Percentiles rank a stretch among this genome's conserved stretches.
These are phyloP conservation scores for Rhaphigaster nebulosa DNA, from an alignment of 2,888 invertebrate species.

Conservation along the genomic window DNA sequence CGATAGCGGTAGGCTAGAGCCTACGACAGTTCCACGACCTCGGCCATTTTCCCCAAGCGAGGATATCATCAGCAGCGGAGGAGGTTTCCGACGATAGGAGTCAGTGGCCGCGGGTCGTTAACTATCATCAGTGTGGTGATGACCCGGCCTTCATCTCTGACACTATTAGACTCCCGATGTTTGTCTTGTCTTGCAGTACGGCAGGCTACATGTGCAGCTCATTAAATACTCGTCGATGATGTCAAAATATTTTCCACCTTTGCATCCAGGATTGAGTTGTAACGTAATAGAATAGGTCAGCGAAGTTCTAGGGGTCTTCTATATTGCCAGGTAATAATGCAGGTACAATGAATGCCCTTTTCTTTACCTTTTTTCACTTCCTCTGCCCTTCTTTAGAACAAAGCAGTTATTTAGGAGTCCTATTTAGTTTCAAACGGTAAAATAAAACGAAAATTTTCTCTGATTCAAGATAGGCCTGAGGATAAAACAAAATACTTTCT, in stretches of 20 bases:
- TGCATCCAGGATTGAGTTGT: not conserved
- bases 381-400: not conserved
- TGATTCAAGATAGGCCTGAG: too few species aligned
- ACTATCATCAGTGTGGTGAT: not conserved
- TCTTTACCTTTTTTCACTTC: not conserved
- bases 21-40: not conserved
- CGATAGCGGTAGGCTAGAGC: not conserved
- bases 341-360: not conserved
- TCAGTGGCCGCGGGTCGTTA: conserved; percentile 12
- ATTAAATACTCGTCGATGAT: not conserved
- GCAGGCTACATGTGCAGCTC: not conserved
- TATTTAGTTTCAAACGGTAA: not conserved
- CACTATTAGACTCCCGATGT: conserved; percentile 28
- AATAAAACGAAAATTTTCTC: too few species aligned
- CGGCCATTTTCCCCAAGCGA: not conserved
- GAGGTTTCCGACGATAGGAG: not conserved
- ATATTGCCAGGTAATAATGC: not conserved
- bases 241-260: not conserved
- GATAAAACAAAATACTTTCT: too few species aligned
- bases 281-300: not conserved
- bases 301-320: not conserved
- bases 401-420: not conserved
- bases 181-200: not conserved
- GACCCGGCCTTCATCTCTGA: conserved; percentile 19
- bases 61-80: conserved; percentile 9